Conservation (phyloP, 2,888 invertebrate genomes). For the Archips xylosteana region DNA sequence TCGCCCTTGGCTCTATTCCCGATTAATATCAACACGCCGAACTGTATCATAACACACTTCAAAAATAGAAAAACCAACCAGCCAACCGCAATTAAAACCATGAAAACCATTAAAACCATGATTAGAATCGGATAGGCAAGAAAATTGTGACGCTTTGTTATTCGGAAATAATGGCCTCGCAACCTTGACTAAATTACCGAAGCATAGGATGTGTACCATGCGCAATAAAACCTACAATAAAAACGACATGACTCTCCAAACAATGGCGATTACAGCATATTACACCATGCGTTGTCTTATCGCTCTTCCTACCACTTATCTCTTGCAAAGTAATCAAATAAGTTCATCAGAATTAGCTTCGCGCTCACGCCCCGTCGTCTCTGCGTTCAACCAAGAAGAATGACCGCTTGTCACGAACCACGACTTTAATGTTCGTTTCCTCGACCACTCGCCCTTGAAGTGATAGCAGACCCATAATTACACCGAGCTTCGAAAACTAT, state of each 20-base stretch:
- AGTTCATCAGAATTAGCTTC: constrained; percentile 15
- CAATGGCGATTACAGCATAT: constrained; percentile 25
- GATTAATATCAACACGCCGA: constrained; percentile 26
- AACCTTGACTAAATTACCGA: constrained; percentile 32
- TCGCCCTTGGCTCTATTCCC: constrained; percentile 36
- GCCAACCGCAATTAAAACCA: background rate
- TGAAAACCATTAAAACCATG: constrained; percentile 17
- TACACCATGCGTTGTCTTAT: constrained; percentile 32
- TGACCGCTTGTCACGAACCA: constrained; percentile 57
- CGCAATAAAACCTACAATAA: constrained; percentile 27
- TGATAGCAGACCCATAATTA: constrained; percentile 52
- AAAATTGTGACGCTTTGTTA: constrained; percentile 33
- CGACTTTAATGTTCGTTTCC: constrained; percentile 50
- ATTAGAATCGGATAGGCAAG: constrained; percentile 32
- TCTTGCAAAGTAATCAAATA: constrained; percentile 34
- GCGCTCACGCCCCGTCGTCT: constrained; percentile 26
- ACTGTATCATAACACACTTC: constrained; percentile 26
- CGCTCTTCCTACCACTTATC: constrained; percentile 32
- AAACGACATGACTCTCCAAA: constrained; percentile 19
- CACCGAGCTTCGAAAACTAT: constrained; percentile 57
- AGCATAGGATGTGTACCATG: constrained; percentile 16
- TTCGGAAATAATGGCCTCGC: constrained; percentile 24
- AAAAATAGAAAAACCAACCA: constrained; percentile 34
- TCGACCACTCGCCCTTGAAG: constrained; percentile 57
- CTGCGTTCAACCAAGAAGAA: constrained; percentile 51